Percentiles rank a stretch among this genome's conserved stretches.
phyloP scores from a whole-genome alignment of 2,888 invertebrate species.

The Adelognathus sp. region DNA sequence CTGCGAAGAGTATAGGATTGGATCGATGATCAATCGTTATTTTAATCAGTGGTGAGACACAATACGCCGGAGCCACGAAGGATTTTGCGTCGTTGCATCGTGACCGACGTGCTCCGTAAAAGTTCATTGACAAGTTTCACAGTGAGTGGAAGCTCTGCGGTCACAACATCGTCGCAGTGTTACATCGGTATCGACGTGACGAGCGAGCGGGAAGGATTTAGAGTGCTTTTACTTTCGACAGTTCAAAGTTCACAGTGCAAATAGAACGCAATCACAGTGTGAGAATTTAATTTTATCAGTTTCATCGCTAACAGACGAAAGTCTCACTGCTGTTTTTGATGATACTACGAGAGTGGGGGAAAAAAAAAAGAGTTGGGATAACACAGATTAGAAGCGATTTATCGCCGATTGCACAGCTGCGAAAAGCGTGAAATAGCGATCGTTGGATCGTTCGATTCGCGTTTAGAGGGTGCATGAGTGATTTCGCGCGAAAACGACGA shows the following conservation, averaged over 20 bases:
- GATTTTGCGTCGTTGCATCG: not conserved
- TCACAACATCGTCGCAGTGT: no score
- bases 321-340: not conserved
- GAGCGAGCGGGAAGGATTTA: no score
- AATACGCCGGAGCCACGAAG: not conserved
- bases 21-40: constrained; percentile 2
- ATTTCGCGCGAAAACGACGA: not conserved
- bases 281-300: no score
- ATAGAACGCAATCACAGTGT: no score
- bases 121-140: no score
- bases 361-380: not conserved
- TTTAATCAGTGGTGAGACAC: not conserved
- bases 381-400: not conserved
- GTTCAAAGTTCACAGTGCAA: no score
- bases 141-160: no score
- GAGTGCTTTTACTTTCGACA: no score
- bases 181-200: no score
- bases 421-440: not conserved
- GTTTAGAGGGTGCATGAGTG: not conserved
- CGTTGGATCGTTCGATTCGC: not conserved
- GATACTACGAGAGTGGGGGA: not conserved
- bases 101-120: not conserved
- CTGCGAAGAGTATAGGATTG: constrained; percentile 5
- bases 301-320: no score
- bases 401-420: not conserved